Evolutionary conservation across 2,113 vertebrate species (phyloP).

Genomic region (Cephalopterus ornatus): DNA sequence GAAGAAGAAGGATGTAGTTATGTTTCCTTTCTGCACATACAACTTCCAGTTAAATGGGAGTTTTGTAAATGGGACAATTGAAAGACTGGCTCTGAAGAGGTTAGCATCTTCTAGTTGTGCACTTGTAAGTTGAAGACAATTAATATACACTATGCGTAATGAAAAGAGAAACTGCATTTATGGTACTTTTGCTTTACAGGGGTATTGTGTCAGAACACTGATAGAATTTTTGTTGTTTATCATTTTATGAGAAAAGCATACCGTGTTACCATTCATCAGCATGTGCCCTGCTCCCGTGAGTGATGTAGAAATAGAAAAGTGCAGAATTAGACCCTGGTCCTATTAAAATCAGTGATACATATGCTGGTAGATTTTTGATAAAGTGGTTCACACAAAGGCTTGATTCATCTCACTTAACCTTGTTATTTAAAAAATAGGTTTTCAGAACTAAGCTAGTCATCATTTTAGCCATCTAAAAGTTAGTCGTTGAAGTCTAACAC

Average conservation of each 20-base stretch:
- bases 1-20: not conserved
- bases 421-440: constrained; percentile 37
- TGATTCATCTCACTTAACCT: constrained; percentile 17
- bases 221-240: not conserved
- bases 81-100: not conserved
- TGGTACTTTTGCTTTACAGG: not conserved
- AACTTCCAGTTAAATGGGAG: not conserved
- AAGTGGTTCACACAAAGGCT: not conserved
- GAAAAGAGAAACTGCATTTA: not conserved
- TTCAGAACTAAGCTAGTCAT: constrained; percentile 15
- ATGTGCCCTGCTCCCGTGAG: not conserved
- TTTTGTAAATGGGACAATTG: not conserved
- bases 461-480: constrained; percentile 35
- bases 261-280: not conserved
- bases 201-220: not conserved
- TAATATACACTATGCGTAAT: not conserved
- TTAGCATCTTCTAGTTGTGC: not conserved
- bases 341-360: not conserved
- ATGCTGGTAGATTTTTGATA: not conserved
- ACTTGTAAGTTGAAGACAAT: not conserved
- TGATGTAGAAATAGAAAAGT: not conserved
- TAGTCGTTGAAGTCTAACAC: constrained; percentile 28
- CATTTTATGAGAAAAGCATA: not conserved
- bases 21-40: not conserved
- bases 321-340: not conserved